Evolutionary conservation across 2,888 invertebrate species (phyloP).

Genomic region (Sympetrum striolatum): DNA sequence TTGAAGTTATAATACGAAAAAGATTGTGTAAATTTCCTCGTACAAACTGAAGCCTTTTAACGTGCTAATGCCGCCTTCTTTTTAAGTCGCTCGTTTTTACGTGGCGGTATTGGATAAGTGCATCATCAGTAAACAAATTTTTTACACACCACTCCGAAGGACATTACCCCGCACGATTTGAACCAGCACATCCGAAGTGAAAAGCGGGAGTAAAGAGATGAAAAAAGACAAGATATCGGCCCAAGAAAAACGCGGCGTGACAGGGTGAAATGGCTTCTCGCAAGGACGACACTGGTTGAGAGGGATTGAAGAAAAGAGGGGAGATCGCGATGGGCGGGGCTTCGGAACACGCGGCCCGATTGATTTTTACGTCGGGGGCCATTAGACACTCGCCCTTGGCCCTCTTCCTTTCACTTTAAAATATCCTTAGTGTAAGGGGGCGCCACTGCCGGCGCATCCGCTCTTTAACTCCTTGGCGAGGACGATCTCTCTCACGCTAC

Average conservation of each 20-base stretch:
- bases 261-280: background rate
- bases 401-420: constrained; percentile 17
- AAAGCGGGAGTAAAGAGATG: background rate
- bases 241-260: background rate
- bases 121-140: too few relatives aligned
- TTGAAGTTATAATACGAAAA: too few relatives aligned
- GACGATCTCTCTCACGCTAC: background rate
- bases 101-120: too few relatives aligned
- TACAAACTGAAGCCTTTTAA: background rate
- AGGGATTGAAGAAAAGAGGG: background rate
- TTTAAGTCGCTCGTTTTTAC: background rate
- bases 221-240: background rate
- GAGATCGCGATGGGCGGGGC: background rate
- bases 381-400: constrained; percentile 38
- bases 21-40: background rate
- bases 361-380: constrained; percentile 30
- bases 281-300: background rate
- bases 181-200: background rate
- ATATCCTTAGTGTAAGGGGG: background rate
- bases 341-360: constrained; percentile 26
- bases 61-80: background rate
- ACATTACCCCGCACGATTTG: background rate
- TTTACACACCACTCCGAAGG: background rate
- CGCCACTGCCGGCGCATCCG: background rate
- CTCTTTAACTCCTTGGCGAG: background rate